Conservation (phyloP, 2,113 vertebrate species). For the Odontophorus gujanensis region DNA sequence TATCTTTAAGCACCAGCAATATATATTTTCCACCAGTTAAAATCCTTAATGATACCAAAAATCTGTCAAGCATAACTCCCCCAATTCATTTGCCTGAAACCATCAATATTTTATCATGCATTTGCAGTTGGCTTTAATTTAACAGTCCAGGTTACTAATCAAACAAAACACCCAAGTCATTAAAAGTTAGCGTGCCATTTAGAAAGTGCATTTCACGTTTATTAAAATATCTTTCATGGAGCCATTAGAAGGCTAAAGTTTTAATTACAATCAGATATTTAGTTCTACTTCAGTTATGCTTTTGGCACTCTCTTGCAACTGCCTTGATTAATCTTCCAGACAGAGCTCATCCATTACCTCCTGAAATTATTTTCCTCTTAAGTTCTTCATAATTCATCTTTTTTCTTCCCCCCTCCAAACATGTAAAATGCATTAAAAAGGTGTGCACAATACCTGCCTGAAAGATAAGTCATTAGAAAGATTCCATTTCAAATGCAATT, state of each 20-base stretch:
- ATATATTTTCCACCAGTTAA: slow-evolving; percentile 88
- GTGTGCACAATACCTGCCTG: slow-evolving; percentile 75
- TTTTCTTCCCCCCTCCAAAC: slow-evolving; percentile 73
- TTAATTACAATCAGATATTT: slow-evolving; percentile 90
- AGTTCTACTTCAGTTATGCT: slow-evolving; percentile 83
- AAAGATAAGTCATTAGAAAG: slow-evolving; percentile 79
- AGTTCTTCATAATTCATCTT: slow-evolving; percentile 82
- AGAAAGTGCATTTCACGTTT: slow-evolving; percentile 88
- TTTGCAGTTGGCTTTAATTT: slow-evolving; percentile 89
- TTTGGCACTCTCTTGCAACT: slow-evolving; percentile 78
- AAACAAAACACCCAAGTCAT: slow-evolving; percentile 89
- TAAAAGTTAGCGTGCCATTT: slow-evolving; percentile 89
- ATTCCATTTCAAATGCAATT: slow-evolving; percentile 81
- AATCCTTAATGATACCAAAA: slow-evolving; percentile 88
- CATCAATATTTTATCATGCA: slow-evolving; percentile 88
- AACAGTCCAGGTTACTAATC: slow-evolving; percentile 89
- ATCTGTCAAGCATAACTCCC: slow-evolving; percentile 85
- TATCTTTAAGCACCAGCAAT: slow-evolving; percentile 87
- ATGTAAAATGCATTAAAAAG: slow-evolving; percentile 77
- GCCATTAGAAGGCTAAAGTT: slow-evolving; percentile 87
- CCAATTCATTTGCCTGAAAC: slow-evolving; percentile 87
- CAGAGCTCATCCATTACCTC: slow-evolving; percentile 84
- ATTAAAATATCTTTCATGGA: slow-evolving; percentile 89
- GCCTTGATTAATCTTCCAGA: slow-evolving; percentile 85
- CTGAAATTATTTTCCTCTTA: slow-evolving; percentile 86